Conservation (phyloP, 2,888 invertebrate species). For the Lepidochrysops patricia region DNA sequence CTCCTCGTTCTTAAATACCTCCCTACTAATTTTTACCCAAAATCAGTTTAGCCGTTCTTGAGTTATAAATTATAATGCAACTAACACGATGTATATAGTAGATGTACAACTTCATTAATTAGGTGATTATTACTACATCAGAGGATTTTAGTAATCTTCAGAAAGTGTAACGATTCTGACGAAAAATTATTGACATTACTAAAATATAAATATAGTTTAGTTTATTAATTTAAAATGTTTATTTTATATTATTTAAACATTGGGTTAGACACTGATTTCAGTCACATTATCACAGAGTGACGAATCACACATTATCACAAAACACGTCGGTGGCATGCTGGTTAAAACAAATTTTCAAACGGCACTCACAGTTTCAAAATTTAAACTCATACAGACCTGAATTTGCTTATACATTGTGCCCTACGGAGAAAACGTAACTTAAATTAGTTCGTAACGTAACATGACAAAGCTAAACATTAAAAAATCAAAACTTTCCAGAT, state of each 20-base stretch:
- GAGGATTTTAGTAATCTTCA: too few species aligned
- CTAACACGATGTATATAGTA: too few species aligned
- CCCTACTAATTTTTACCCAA: too few species aligned
- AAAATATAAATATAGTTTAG: too few species aligned
- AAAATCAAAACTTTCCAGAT: not conserved
- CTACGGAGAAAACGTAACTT: constrained; percentile 60
- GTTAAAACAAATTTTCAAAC: constrained; percentile 42
- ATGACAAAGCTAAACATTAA: constrained; percentile 5
- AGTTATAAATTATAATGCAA: too few species aligned
- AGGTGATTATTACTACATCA: too few species aligned
- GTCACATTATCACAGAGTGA: constrained; percentile 22
- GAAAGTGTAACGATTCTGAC: too few species aligned
- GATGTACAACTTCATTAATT: too few species aligned
- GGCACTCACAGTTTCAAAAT: constrained; percentile 48
- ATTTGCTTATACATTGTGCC: constrained; percentile 73
- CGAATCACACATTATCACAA: constrained; percentile 18
- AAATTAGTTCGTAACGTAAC: constrained; percentile 35
- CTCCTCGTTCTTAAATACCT: too few species aligned
- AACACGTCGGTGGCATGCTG: constrained; percentile 40
- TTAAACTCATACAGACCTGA: constrained; percentile 66
- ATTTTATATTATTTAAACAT: not conserved
- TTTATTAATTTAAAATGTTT: too few species aligned
- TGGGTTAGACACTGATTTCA: not conserved
- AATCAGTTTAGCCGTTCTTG: too few species aligned
- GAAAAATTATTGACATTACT: too few species aligned